Evolutionary conservation across 2,888 invertebrate genomes (phyloP), one percentile per base, ranked within the genome.

Genomic region (Slavum lentiscoides): DNA sequence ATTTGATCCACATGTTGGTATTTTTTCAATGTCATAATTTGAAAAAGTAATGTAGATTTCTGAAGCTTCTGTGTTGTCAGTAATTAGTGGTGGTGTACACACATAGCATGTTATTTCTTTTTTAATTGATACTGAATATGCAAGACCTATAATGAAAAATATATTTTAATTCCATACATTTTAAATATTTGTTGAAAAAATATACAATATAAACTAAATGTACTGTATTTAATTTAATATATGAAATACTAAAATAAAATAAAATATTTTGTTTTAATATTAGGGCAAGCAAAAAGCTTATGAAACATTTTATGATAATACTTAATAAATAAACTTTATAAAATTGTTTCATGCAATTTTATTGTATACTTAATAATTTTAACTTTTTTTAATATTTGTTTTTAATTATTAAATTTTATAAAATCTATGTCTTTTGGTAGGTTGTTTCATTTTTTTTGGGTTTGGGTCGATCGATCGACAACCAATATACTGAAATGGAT

Each of bases 1-100:
- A 15, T 58, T 72, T 43, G 80, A 39, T 3, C 64, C 80, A 72
- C 80, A 80, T 30, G 13, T 80, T 72, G 80, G 80, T 58, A 80
- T 80, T 8, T 19, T 66, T 64, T 72, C 53, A 64, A 72, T 55
- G 5, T 66, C 23, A 2, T 62, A 13, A 66, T 37, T 64, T 62
- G 23, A 13, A 80, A 80, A 80, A 8, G 23, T 72, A 43, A 21
- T 66, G 15, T 70, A 53, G 13, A 64, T 39, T 66, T 80, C 72
- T 2, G 11, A 43, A 64, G 7, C 55, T 70, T 70, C 64, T 55
- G 64, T 64, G n/a, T 58, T 64, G 43, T 64, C 62, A 30, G 77
- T 55, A n/a, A 39, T 62, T 62, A 11, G 2, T 23, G 43, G 17
- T 39, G 72, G 58, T 19, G 23, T 58, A 80, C 80, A 80, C 4